These are phyloP conservation scores for Ptyas mucosa DNA, from an alignment of 2,113 vertebrate genomes.

Conservation along the genomic window DNA sequence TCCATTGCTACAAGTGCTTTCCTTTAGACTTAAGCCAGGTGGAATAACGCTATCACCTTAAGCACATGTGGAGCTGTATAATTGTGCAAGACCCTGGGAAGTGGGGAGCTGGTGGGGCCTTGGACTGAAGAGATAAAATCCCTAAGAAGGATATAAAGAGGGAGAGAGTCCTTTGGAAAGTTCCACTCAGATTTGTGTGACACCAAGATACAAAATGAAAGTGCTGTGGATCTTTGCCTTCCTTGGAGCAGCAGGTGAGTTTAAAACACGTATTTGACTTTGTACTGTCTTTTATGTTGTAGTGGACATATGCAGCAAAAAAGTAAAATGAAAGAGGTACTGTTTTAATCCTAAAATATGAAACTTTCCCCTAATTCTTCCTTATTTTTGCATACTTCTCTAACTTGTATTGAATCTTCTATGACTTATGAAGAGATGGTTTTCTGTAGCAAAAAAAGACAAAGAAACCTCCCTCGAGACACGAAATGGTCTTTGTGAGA, in stretches of 20 bases:
- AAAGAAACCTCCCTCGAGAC: background rate
- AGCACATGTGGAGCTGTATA: background rate
- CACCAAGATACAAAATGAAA: slow-evolving; percentile 63
- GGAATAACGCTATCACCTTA: background rate
- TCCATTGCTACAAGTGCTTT: background rate
- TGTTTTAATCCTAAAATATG: background rate
- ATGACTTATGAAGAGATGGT: background rate
- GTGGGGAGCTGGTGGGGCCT: slow-evolving; percentile 1
- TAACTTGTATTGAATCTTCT: background rate
- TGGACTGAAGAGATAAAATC: background rate
- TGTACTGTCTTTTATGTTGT: background rate
- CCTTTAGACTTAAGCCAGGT: background rate
- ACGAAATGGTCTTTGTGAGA: too few relatives aligned
- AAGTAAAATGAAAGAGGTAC: background rate
- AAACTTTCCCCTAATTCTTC: background rate
- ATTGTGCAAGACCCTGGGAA: slow-evolving; percentile 19
- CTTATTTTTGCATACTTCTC: background rate
- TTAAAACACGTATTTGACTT: background rate
- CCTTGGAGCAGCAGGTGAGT: slow-evolving; percentile 72
- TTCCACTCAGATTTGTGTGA: background rate
- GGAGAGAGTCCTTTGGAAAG: background rate
- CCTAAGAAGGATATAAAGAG: background rate
- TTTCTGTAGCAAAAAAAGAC: background rate
- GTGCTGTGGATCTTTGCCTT: slow-evolving; percentile 67
- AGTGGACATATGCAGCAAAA: background rate